A percentile compares a stretch with the other conserved stretches of the same genome.
Conservation (phyloP, 2,113 vertebrate species). For the Dendrocopos noguchii region DNA sequence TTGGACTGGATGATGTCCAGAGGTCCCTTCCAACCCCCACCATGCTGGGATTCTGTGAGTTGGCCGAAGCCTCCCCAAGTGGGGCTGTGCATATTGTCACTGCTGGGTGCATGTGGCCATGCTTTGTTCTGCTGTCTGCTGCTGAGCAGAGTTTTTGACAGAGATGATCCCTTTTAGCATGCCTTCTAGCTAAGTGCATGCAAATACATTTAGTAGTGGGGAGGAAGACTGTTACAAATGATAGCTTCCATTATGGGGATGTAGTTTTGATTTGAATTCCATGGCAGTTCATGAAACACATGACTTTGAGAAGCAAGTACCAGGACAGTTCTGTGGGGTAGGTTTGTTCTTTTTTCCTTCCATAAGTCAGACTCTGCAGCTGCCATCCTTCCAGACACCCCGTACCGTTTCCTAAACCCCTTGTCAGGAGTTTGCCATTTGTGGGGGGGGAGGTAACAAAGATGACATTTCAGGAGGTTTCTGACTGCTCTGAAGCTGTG, state of each 20-base stretch:
- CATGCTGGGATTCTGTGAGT: too few relatives aligned
- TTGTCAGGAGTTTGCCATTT: not conserved
- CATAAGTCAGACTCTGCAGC: not conserved
- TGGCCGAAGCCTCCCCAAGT: not conserved
- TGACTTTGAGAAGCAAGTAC: not conserved
- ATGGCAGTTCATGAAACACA: too few relatives aligned
- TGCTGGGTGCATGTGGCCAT: fast-evolving
- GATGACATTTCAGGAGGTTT: not conserved
- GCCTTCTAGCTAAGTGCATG: not conserved
- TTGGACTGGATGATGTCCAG: too few relatives aligned
- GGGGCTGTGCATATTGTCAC: not conserved
- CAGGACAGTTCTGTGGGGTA: not conserved
- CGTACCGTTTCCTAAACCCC: not conserved
- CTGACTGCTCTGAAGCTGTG: not conserved
- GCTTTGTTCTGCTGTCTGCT: not conserved
- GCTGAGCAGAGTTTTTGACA: not conserved
- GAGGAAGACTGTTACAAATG: not conserved
- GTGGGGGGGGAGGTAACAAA: not conserved
- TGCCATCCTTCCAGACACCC: fast-evolving
- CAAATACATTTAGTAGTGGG: not conserved
- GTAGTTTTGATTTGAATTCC: not conserved
- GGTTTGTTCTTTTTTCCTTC: not conserved
- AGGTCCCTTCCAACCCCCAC: too few relatives aligned
- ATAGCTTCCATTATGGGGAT: not conserved
- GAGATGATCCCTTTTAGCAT: not conserved